Base-by-base conservation (phyloP, 2,113 vertebrate genomes). In the Ptilorrhoa leucosticta region DNA sequence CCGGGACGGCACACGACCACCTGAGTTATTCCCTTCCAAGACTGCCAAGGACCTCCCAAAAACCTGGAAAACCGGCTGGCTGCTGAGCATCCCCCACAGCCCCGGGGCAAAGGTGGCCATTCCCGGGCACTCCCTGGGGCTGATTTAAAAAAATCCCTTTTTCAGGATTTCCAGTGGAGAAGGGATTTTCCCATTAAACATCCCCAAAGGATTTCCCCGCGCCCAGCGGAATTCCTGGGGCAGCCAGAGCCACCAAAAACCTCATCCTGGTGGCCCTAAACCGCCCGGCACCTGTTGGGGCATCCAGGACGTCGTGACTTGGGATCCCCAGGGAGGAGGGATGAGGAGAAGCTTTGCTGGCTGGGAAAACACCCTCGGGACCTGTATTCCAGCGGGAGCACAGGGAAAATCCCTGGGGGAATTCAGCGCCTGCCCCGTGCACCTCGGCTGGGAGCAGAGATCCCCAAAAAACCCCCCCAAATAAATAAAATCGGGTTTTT, bases 351-450 rank as follows among this genome's bases (percentile, higher is more conserved):
- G 31, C 11, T 15, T 61, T n/a, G 15, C 8, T 22, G n/a, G 51
- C 17, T 56, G 51, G 16, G 30, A 42, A 31, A 56, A 47, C 2
- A 7, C 33, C 27, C 19, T 44, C 4, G 11, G 60, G 35, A 18
- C 2, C 26, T 9, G 7, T 26, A n/a, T 30, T 16, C 18, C 31
- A 18, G 13, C 1, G 4, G 57, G 47, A 76, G 11, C 33, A 54
- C 0, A 0, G 47, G 24, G 13, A 47, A 60, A 68, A 83, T 15
- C 21, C 54, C 54, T 3, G 30, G 10, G 30, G 26, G 48, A 68
- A 11, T 10, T 35, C 40, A 11, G 4, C 11, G 16, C n/a, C 24
- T 23, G 58, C 8, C 33, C 19, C 0, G 0, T 1, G 7, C 12
- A 7, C 30, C 47, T 48, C 71, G 56, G 15, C 33, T 26, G 44